These are phyloP conservation scores for Phrynosoma blainvillii DNA, from an alignment of 2,113 vertebrate species.

Conservation along the genomic window DNA sequence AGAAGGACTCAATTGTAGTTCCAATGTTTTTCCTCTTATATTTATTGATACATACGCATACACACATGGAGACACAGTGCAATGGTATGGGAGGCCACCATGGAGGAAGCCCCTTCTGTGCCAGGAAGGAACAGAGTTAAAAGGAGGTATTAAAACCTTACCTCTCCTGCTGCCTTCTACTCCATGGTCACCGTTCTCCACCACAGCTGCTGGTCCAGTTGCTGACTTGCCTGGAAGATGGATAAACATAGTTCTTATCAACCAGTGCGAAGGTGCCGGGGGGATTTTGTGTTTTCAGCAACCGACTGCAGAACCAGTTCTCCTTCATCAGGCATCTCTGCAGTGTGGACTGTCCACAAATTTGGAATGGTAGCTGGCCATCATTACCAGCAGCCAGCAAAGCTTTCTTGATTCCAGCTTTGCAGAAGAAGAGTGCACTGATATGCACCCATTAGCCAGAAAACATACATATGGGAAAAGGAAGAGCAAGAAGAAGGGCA, in stretches of 20 bases:
- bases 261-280: too few relatives aligned
- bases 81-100: background rate
- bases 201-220: slow-evolving; percentile 70
- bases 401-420: too few relatives aligned
- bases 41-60: background rate
- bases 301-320: background rate
- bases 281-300: background rate
- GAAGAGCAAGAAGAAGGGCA: too few relatives aligned
- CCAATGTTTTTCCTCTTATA: background rate
- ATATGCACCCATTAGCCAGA: too few relatives aligned
- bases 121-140: too few relatives aligned
- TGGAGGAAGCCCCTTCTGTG: background rate
- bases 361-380: background rate
- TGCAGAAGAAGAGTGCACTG: too few relatives aligned
- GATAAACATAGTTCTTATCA: background rate
- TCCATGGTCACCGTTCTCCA: slow-evolving; percentile 88
- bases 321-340: background rate
- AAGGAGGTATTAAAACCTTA: slow-evolving; percentile 24
- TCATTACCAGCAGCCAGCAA: background rate
- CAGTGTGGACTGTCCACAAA: background rate
- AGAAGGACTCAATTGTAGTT: background rate
- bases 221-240: slow-evolving; percentile 37
- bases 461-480: too few relatives aligned
- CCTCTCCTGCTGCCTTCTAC: slow-evolving; percentile 68
- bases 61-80: background rate